Conservation (phyloP, 2,113 vertebrate genomes). For the Macaca fascicularis region DNA sequence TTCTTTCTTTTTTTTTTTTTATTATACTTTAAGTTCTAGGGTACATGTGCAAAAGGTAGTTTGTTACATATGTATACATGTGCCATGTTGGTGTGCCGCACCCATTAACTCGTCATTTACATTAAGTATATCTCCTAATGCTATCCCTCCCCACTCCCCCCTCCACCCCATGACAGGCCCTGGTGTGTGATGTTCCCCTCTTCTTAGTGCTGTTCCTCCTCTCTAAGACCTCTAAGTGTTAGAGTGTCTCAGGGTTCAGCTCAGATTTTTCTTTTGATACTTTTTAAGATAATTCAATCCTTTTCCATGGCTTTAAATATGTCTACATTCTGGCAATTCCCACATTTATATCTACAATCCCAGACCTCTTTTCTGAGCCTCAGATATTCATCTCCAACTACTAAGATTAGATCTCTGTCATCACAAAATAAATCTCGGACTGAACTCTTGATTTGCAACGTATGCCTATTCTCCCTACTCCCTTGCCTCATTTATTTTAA, state of each 20-base stretch:
- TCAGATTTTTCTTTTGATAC: neutral
- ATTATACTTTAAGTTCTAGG: too few species aligned
- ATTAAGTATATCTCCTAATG: too few species aligned
- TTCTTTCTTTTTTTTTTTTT: too few species aligned
- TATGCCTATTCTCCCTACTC: neutral
- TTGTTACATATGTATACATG: too few species aligned
- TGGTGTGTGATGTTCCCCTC: too few species aligned
- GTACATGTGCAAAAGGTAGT: too few species aligned
- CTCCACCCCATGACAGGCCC: too few species aligned
- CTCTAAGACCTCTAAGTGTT: neutral
- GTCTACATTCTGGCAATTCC: neutral
- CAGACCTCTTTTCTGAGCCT: neutral
- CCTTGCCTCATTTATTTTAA: neutral
- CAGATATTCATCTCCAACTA: neutral
- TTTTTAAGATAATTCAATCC: neutral
- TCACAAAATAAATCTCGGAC: neutral
- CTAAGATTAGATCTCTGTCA: neutral
- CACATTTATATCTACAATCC: neutral
- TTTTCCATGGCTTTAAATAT: neutral
- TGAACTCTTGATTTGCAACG: neutral
- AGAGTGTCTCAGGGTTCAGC: neutral
- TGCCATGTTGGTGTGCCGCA: too few species aligned
- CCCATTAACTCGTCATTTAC: too few species aligned
- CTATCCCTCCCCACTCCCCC: too few species aligned
- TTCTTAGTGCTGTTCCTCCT: neutral